Percentiles rank a stretch among this genome's conserved stretches.
phyloP scores from a whole-genome alignment of 2,888 invertebrate species.

The Agrochola circellaris region DNA sequence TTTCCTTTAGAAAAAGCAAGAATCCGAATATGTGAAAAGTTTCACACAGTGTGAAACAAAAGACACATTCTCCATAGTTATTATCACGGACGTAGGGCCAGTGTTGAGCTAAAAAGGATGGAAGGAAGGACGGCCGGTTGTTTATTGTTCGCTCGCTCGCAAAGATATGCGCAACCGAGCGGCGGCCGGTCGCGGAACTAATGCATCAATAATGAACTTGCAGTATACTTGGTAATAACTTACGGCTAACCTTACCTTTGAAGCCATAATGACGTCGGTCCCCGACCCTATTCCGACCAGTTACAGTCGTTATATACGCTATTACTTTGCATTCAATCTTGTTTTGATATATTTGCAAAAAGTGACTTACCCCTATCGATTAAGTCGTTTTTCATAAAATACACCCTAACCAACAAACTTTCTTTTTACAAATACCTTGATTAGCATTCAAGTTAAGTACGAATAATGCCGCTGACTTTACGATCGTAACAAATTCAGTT shows the following conservation, averaged over 20 bases:
- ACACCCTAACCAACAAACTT: constrained; percentile 21
- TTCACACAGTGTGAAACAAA: constrained; percentile 11
- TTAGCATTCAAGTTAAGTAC: constrained; percentile 51
- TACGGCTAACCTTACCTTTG: constrained; percentile 49
- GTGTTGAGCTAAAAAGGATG: constrained; percentile 54
- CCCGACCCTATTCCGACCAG: constrained; percentile 23
- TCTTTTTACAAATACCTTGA: constrained; percentile 26
- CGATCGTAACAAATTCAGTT: constrained; percentile 68
- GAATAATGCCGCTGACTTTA: constrained; percentile 52
- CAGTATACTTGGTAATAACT: constrained; percentile 53
- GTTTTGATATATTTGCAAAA: constrained; percentile 6
- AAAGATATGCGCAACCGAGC: constrained; percentile 71
- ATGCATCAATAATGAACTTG: constrained; percentile 77
- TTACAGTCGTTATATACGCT: constrained; percentile 2
- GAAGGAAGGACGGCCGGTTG: constrained; percentile 53
- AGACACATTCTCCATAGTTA: constrained; percentile 15
- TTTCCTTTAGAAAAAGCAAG: background rate
- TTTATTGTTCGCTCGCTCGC: constrained; percentile 65
- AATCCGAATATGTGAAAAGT: constrained; percentile 11
- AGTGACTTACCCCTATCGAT: constrained; percentile 2
- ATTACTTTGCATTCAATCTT: constrained; percentile 2
- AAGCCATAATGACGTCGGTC: constrained; percentile 38
- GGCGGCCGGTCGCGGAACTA: constrained; percentile 71
- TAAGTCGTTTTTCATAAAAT: constrained; percentile 14
- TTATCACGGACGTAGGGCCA: constrained; percentile 14